Evolutionary conservation across 2,888 invertebrate genomes (phyloP).

Genomic region (Saturnia pavonia): DNA sequence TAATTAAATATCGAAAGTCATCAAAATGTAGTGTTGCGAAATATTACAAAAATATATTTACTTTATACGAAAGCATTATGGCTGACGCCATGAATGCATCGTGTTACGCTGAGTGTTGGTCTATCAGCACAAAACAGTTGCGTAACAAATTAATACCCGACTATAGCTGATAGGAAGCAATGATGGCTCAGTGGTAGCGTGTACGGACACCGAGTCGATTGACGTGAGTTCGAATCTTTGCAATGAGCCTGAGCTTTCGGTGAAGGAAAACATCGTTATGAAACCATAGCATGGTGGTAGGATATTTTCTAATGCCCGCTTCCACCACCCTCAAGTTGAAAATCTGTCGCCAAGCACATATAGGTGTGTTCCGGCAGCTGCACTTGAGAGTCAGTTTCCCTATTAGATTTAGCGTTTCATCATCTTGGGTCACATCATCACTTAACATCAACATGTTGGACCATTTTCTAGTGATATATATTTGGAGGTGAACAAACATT

Average conservation of each 20-base stretch:
- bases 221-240: not conserved
- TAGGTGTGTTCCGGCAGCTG: too few species aligned
- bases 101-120: not conserved
- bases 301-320: too few species aligned
- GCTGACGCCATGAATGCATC: slow-evolving; percentile 1
- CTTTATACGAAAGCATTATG: not conserved
- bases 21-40: not conserved
- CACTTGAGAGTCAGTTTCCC: too few species aligned
- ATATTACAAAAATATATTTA: not conserved
- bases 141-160: not conserved
- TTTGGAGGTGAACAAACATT: not conserved
- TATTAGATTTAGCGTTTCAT: too few species aligned
- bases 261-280: too few species aligned
- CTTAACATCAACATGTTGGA: not conserved
- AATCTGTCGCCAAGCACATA: too few species aligned
- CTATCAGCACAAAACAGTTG: not conserved
- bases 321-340: too few species aligned
- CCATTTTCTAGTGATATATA: not conserved
- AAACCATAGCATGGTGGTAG: too few species aligned
- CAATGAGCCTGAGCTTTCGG: too few species aligned
- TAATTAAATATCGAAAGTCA: not conserved
- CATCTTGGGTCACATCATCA: too few species aligned
- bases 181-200: not conserved
- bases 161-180: not conserved
- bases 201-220: not conserved